A percentile compares a stretch with the other conserved stretches of the same genome.
These are phyloP conservation scores for Leptopilina myrica DNA, from an alignment of 2,888 invertebrate genomes.

Conservation along the genomic window DNA sequence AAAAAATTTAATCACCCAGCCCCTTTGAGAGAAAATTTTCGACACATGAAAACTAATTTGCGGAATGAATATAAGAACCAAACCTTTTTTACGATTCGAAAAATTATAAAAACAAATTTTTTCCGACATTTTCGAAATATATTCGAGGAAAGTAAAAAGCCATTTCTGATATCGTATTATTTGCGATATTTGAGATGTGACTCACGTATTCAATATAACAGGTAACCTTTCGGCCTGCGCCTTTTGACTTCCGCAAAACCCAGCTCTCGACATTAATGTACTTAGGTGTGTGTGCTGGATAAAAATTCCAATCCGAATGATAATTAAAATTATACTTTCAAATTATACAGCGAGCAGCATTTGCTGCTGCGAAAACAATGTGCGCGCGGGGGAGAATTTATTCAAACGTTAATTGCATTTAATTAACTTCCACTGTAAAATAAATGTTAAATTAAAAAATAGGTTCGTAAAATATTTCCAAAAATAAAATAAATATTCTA, in stretches of 20 bases:
- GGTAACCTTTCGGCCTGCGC: slow-evolving; percentile 42
- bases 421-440: too few relatives aligned
- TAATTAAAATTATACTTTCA: slow-evolving; percentile 1
- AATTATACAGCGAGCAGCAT: too few relatives aligned
- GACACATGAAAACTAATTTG: slow-evolving; percentile 29
- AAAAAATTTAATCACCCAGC: background rate
- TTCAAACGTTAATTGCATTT: too few relatives aligned
- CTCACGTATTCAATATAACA: slow-evolving; percentile 72
- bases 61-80: slow-evolving; percentile 12
- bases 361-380: too few relatives aligned
- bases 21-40: slow-evolving; percentile 13
- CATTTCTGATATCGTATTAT: slow-evolving; percentile 46
- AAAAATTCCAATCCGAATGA: background rate
- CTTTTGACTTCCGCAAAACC: slow-evolving; percentile 41
- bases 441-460: too few relatives aligned
- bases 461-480: too few relatives aligned
- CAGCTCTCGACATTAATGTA: slow-evolving; percentile 25
- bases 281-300: background rate
- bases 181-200: slow-evolving; percentile 66
- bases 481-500: too few relatives aligned
- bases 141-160: slow-evolving; percentile 4
- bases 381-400: too few relatives aligned
- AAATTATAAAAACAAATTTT: too few relatives aligned
- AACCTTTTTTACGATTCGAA: too few relatives aligned
- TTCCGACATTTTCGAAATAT: background rate